Evolutionary conservation across 2,113 vertebrate species (phyloP).

Genomic region (Chamaetylas fuelleborni): DNA sequence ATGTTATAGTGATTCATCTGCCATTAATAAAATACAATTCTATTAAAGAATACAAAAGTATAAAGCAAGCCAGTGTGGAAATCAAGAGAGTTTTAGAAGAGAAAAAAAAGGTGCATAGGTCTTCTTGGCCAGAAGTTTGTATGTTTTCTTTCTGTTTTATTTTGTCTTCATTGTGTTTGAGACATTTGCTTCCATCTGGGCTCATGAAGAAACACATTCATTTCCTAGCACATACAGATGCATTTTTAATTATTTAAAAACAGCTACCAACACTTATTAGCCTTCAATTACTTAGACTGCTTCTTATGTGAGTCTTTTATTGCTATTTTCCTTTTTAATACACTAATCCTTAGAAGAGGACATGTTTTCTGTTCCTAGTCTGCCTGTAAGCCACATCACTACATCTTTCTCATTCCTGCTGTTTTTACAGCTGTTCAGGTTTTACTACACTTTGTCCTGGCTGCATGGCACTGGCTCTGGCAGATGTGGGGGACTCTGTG

Average conservation of each 20-base stretch:
- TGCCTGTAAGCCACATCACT: background rate
- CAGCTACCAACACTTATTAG: background rate
- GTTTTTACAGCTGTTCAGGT: background rate
- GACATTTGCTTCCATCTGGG: background rate
- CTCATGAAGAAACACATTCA: background rate
- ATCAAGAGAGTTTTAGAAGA: background rate
- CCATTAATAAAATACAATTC: background rate
- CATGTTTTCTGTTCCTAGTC: background rate
- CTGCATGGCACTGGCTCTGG: background rate
- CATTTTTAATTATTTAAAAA: background rate
- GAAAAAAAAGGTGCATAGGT: background rate
- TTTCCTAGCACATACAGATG: background rate
- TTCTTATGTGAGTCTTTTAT: background rate
- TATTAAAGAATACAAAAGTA: background rate
- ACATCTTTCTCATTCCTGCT: fast-evolving
- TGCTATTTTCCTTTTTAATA: background rate
- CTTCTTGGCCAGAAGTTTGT: background rate
- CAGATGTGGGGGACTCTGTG: background rate
- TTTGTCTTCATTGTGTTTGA: background rate
- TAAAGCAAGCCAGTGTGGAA: background rate
- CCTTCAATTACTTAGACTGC: background rate
- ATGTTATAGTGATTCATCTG: background rate
- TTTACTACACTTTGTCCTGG: fast-evolving
- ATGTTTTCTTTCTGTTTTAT: background rate
- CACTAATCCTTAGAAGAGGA: background rate